Conservation (phyloP, 2,797 vertebrate genomes). For the Rhinophrynus dorsalis region DNA sequence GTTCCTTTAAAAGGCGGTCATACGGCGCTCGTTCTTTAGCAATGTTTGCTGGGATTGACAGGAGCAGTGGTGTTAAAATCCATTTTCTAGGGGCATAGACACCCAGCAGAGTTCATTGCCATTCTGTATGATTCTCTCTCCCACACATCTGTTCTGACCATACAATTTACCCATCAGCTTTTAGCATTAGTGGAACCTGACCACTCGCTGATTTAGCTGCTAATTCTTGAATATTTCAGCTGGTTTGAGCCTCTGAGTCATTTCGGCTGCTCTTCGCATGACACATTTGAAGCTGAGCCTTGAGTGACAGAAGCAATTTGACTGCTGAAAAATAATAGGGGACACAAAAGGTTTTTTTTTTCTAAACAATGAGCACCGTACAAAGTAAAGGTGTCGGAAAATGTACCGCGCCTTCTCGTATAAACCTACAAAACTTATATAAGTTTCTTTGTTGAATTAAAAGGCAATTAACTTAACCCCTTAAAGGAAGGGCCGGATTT, state of each 20-base stretch:
- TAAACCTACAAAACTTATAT: too few species aligned
- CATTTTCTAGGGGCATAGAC: constrained; percentile 4
- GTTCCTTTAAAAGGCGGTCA: background rate
- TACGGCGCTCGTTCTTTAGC: background rate
- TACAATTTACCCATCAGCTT: background rate
- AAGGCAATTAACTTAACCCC: too few species aligned
- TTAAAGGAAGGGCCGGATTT: too few species aligned
- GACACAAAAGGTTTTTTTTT: background rate
- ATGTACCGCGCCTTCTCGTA: too few species aligned
- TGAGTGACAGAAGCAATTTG: background rate
- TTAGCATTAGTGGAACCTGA: background rate
- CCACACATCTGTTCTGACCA: constrained; percentile 5
- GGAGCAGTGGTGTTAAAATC: constrained; percentile 5
- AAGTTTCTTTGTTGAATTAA: too few species aligned
- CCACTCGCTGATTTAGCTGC: background rate
- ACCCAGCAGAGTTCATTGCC: constrained; percentile 4
- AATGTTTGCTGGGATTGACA: constrained; percentile 15
- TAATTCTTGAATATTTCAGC: background rate
- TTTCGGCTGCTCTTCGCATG: background rate
- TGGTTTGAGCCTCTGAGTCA: background rate
- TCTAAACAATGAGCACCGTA: background rate
- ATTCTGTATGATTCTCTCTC: constrained; percentile 10
- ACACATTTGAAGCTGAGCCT: background rate
- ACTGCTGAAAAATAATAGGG: background rate
- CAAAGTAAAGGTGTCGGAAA: too few species aligned